phyloP scores from a whole-genome alignment of 2,797 vertebrate species.

The Peromyscus nudipes region DNA sequence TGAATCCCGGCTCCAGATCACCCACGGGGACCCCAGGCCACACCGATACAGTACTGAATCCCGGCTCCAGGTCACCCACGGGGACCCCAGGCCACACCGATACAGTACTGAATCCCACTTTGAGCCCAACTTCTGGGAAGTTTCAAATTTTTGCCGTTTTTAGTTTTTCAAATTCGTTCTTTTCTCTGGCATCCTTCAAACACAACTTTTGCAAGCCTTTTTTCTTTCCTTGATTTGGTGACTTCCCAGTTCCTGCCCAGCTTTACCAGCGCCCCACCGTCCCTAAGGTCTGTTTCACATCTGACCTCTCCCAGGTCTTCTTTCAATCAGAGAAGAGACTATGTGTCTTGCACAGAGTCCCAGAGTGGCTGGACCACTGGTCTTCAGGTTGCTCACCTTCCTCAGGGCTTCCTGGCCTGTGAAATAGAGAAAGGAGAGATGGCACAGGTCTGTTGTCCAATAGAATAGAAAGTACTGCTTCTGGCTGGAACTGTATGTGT shows the following conservation, averaged over 20 bases:
- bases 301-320: background rate
- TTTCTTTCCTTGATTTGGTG: background rate
- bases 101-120: background rate
- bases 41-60: no score
- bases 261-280: background rate
- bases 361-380: background rate
- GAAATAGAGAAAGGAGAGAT: background rate
- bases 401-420: background rate
- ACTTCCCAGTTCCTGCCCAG: background rate
- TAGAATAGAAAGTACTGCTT: background rate
- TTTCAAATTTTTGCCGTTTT: background rate
- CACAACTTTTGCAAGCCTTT: background rate
- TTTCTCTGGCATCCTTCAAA: conserved; percentile 3
- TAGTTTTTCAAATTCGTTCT: background rate
- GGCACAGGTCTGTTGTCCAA: background rate
- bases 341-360: background rate
- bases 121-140: background rate
- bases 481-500: background rate
- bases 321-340: background rate
- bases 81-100: background rate
- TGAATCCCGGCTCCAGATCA: no score
- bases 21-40: no score
- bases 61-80: background rate
- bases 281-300: background rate
- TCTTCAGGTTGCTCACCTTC: background rate